Conservation (phyloP, 2,888 invertebrate species). For the Leptodirus hochenwartii region DNA sequence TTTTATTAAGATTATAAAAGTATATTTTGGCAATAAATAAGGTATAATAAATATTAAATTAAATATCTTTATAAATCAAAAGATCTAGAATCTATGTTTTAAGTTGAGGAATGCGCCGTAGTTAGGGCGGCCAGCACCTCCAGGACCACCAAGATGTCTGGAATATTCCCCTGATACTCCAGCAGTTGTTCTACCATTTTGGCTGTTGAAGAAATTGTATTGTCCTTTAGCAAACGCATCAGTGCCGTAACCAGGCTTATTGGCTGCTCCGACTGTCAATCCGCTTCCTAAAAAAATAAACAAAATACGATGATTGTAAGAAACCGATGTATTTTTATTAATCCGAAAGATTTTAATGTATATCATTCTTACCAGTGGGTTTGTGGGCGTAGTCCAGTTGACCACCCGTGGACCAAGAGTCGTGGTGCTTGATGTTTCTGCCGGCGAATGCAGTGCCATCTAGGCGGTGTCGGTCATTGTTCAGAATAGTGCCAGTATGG, state of each 20-base stretch:
- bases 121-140: conserved; percentile 12
- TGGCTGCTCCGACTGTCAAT: conserved; percentile 4
- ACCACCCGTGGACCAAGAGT: conserved; percentile 12
- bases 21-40: too few species aligned
- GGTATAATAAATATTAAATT: neutral
- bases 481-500: conserved; percentile 11
- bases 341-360: too few species aligned
- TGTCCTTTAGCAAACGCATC: conserved; percentile 7
- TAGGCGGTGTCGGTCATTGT: conserved; percentile 12
- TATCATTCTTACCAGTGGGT: conserved; percentile 11
- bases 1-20: too few species aligned
- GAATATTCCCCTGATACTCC: conserved; percentile 5
- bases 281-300: conserved; percentile 8
- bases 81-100: too few species aligned
- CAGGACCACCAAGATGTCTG: conserved; percentile 12
- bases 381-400: conserved; percentile 13
- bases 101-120: conserved; percentile 12
- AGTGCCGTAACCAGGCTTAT: conserved; percentile 7
- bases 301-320: neutral
- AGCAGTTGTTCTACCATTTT: conserved; percentile 7
- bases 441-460: conserved; percentile 11
- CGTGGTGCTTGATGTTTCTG: conserved; percentile 10
- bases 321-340: too few species aligned
- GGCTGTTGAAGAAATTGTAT: conserved; percentile 8
- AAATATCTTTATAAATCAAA: too few species aligned